phyloP scores from a whole-genome alignment of 2,888 invertebrate species.

The Lasius fuliginosus region DNA sequence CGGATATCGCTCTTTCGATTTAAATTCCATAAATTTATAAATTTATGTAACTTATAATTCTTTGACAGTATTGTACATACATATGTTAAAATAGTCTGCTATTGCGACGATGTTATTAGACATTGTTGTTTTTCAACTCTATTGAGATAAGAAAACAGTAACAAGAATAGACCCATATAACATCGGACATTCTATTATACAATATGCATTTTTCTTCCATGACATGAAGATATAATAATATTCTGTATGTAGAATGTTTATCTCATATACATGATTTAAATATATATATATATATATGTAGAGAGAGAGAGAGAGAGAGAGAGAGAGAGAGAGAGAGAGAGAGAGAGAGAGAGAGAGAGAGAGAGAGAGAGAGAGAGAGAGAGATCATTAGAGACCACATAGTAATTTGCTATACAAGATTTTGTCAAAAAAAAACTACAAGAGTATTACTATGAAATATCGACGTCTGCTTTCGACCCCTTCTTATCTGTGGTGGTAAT shows the following conservation, averaged over 20 bases:
- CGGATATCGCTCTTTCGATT: too few relatives aligned
- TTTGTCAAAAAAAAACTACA: conserved; percentile 9
- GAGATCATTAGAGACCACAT: neutral
- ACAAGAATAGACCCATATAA: neutral
- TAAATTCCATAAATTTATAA: too few relatives aligned
- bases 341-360: too few relatives aligned
- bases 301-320: neutral
- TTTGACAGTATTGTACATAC: neutral
- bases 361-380: too few relatives aligned
- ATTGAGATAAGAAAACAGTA: neutral
- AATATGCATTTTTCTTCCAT: too few relatives aligned
- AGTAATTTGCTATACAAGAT: conserved; percentile 20
- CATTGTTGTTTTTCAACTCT: neutral
- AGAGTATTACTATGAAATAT: conserved; percentile 43
- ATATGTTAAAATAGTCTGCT: neutral
- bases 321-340: too few relatives aligned
- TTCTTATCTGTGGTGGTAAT: conserved; percentile 37
- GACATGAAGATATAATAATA: too few relatives aligned
- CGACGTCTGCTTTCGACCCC: conserved; percentile 33
- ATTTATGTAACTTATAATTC: neutral
- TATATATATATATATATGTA: too few relatives aligned
- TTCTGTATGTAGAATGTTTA: too few relatives aligned
- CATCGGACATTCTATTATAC: too few relatives aligned
- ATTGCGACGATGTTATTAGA: neutral
- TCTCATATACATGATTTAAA: too few relatives aligned